Evolutionary conservation across 2,797 vertebrate species (phyloP).

Genomic region (Dipus sagitta): DNA sequence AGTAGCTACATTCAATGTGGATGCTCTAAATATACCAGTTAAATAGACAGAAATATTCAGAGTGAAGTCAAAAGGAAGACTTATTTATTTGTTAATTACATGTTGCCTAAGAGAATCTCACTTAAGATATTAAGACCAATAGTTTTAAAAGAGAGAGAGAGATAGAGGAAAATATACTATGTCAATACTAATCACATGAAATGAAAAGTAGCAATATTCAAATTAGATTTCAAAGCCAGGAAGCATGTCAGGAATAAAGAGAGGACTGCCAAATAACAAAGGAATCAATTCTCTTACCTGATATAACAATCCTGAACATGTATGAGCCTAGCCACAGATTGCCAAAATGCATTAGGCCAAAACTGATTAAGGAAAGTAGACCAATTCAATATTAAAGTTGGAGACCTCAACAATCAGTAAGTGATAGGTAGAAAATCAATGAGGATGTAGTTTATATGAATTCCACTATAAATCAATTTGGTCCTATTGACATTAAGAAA

Average conservation of each 20-base stretch:
- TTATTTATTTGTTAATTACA: background rate
- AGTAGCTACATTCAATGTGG: background rate
- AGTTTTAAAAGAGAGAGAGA: background rate
- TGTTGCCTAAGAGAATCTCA: background rate
- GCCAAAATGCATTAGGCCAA: slow-evolving; percentile 27
- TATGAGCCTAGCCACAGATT: background rate
- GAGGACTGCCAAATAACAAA: background rate
- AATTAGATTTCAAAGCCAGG: slow-evolving; percentile 27
- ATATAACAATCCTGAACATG: slow-evolving; percentile 28
- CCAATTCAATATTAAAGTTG: background rate
- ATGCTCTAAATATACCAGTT: background rate
- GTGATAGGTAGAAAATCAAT: slow-evolving; percentile 53
- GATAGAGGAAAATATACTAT: background rate
- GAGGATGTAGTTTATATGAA: slow-evolving; percentile 50
- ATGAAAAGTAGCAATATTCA: background rate
- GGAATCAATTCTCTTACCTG: background rate
- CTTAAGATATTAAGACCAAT: slow-evolving; percentile 13
- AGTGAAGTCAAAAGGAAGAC: background rate
- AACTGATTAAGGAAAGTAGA: slow-evolving; percentile 29
- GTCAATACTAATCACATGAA: slow-evolving; percentile 34
- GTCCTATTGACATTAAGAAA: slow-evolving; percentile 51
- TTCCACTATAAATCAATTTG: slow-evolving; percentile 27
- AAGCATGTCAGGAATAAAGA: slow-evolving; percentile 1
- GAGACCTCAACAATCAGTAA: slow-evolving; percentile 24
- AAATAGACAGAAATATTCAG: background rate